Evolutionary conservation across 2,113 vertebrate species (phyloP), one percentile per base, ranked within the genome.

Genomic region (Vidua chalybeata): DNA sequence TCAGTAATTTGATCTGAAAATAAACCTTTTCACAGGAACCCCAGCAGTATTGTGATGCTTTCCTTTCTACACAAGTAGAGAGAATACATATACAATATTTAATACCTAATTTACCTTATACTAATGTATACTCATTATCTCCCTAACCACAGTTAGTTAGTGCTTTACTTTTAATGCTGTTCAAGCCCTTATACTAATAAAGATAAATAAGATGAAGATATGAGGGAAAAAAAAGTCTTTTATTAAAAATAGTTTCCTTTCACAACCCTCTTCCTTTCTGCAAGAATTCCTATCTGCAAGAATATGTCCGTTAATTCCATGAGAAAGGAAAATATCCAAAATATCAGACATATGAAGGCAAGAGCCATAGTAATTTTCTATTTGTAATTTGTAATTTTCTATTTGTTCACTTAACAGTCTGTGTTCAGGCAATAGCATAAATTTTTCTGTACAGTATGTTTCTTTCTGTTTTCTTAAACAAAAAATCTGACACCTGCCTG

Each of bases 401-500:
- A 13, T 52, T 93, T 80, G 63, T 81, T 74, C 58, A 58, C 37
- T 35, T 35, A 35, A 35, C 35, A 90, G 16, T 68, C 67, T 89
- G 39, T 80, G 30, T 62, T 81, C 62, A 74, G 21, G 20, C 33
- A 93, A 62, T 31, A 89, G 45, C 15, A 62, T 68, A 86, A 61
- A 72, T 43, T 52, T 11, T 30, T 93, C 39, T 76, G 71, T n/a
- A 58, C 43, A 43, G 11, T 52, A 20, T 33, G 17, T 77, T 90
- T 80, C 63, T 71, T 86, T 74, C 48, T 93, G 61, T 86, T 91
- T 92, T 77, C 76, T 74, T 93, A 87, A 75, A 88, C 55, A 89
- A 89, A 94, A 92, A 84, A 61, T 35, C 48, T 94, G 87, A 89
- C 58, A 88, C 33, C 55, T 96, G 84, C 24, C 78, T 94, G 72